Base-by-base conservation (phyloP, 2,113 vertebrate genomes). In the Forbesichthys papilliferus region DNA sequence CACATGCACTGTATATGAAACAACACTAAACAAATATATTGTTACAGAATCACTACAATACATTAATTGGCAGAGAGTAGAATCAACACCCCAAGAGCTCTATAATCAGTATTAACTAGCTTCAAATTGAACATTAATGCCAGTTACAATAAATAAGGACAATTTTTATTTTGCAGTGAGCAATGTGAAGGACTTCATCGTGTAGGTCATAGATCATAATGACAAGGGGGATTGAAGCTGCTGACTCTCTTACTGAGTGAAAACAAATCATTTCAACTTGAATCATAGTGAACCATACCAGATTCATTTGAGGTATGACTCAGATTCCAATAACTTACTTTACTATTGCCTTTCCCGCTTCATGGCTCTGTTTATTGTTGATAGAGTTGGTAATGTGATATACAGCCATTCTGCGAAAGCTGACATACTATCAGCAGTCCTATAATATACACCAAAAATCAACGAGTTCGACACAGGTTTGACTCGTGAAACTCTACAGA, bases 381-480 rank as follows among this genome's bases (percentile, higher is more conserved):
- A 65, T 81, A 67, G 46, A 68, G 20, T 61, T 52, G 54, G 73
- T 85, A 83, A 89, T 77, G 75, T 88, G 76, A 90, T 84, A 78
- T 79, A 84, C 82, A 80, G 78, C 82, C 73, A 63, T 3, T 55
- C 64, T 18, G 69, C 74, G 61, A 85, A 48, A 80, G 72, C 66
- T 84, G 74, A 89, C 85, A 84, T 62, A 74, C 73, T 84, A 85
- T 87, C 77, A 84, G 78, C 74, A 58, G 64, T 63, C 61, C 65
- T 57, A 81, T 80, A 79, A 88, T 88, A 88, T 78, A 68, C 5
- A 79, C 79, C 64, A 69, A 84, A 79, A 90, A 83, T 85, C 71
- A 83, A 77, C 57, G 20, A 70, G 62, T 77, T 75, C 51, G 74
- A 88, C 58, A 61, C 48, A 75, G 70, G 59, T 82, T 86, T 82